Conservation (phyloP, 2,888 invertebrate species). For the Frankliniella fusca region DNA sequence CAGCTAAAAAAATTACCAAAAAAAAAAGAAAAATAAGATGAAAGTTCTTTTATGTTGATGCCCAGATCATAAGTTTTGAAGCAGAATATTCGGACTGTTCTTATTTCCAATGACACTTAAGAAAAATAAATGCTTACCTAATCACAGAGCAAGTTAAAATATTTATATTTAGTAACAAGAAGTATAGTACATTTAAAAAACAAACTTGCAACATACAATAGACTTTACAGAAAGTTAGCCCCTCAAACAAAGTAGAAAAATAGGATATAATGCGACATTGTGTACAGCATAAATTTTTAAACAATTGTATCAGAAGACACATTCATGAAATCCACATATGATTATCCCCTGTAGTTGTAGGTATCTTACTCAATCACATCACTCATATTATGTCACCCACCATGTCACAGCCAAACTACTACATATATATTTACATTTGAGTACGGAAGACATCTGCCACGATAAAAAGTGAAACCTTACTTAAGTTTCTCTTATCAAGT, state of each 20-base stretch:
- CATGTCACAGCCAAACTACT: constrained; percentile 26
- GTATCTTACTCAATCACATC: neutral
- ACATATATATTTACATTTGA: neutral
- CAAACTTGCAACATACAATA: constrained; percentile 23
- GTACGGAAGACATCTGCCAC: constrained; percentile 23
- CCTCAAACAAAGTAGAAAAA: constrained; percentile 25
- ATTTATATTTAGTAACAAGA: constrained; percentile 4
- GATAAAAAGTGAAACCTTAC: constrained; percentile 17
- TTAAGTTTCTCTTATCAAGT: neutral
- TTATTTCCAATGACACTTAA: neutral
- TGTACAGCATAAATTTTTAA: neutral
- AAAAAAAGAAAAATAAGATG: neutral
- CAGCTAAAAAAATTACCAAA: neutral
- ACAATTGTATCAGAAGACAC: neutral
- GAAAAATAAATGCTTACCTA: constrained; percentile 23
- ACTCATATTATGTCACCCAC: neutral
- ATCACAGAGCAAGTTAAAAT: constrained; percentile 26
- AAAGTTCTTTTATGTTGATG: neutral
- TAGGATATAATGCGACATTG: constrained; percentile 19
- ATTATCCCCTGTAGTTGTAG: neutral
- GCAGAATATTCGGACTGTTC: neutral
- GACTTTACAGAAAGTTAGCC: constrained; percentile 13
- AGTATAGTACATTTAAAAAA: constrained; percentile 3
- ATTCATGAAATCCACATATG: neutral
- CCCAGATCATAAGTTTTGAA: neutral